Evolutionary conservation across 2,888 invertebrate species (phyloP).

Genomic region (Tethea ocularis): DNA sequence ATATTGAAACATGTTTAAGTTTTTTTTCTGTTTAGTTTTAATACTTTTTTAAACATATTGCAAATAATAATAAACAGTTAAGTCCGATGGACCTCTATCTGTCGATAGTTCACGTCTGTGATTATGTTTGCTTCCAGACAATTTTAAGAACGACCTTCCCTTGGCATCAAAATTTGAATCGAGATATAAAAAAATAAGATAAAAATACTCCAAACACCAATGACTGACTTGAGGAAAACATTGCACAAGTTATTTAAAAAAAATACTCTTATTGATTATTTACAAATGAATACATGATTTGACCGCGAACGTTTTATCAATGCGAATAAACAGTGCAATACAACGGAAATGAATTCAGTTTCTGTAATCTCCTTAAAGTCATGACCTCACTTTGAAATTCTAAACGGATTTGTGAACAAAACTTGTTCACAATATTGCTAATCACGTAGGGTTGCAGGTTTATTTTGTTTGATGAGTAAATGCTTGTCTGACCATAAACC

Average conservation of each 20-base stretch:
- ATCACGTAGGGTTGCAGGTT: background rate
- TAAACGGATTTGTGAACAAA: constrained; percentile 17
- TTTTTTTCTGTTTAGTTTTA: too few species aligned
- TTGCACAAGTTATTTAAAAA: background rate
- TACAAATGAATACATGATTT: background rate
- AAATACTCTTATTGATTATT: too few species aligned
- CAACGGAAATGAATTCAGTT: constrained; percentile 11
- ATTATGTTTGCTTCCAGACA: constrained; percentile 22
- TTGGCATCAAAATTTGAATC: constrained; percentile 49
- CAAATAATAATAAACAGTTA: background rate
- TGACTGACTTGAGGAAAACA: background rate
- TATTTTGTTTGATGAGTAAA: constrained; percentile 8
- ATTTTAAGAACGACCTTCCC: constrained; percentile 56
- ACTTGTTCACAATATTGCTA: background rate
- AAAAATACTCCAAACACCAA: background rate
- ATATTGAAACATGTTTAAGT: too few species aligned
- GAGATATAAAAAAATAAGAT: constrained; percentile 22
- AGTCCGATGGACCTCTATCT: background rate
- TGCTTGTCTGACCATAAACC: background rate
- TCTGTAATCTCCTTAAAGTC: constrained; percentile 12
- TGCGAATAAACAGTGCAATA: constrained; percentile 4
- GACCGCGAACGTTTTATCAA: constrained; percentile 10
- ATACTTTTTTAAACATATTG: too few species aligned
- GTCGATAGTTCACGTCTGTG: background rate
- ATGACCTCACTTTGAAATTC: constrained; percentile 20